phyloP scores from a whole-genome alignment of 1,140 invertebrate species.

The Chelonus insularis region DNA sequence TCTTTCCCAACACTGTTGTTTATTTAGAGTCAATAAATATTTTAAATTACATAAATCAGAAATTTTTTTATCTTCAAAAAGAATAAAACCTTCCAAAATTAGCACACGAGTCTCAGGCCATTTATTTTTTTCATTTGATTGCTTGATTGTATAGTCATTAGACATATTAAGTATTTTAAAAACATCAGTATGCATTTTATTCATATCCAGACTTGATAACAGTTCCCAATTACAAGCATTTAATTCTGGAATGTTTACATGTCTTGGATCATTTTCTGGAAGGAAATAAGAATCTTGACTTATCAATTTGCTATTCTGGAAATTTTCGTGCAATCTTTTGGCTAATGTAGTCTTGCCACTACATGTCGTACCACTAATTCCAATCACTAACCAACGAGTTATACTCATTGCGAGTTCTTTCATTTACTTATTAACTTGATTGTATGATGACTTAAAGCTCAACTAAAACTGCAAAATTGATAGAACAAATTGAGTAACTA shows the following conservation, averaged over 20 bases:
- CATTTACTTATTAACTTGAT: too few relatives aligned
- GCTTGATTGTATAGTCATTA: too few relatives aligned
- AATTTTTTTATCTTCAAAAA: slow-evolving; percentile 71
- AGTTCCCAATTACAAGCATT: slow-evolving; percentile 81
- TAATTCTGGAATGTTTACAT: slow-evolving; percentile 66
- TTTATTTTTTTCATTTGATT: slow-evolving; percentile 11
- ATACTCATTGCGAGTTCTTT: neutral
- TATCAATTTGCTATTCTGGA: slow-evolving; percentile 64
- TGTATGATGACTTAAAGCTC: too few relatives aligned
- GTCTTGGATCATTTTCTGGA: slow-evolving; percentile 67
- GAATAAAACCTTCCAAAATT: slow-evolving; percentile 76
- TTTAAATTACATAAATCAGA: slow-evolving; percentile 69
- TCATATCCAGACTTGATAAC: slow-evolving; percentile 74
- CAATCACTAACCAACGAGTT: slow-evolving; percentile 68
- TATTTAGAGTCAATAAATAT: slow-evolving; percentile 72
- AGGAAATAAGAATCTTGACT: slow-evolving; percentile 81
- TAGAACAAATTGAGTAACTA: too few relatives aligned
- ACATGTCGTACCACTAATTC: slow-evolving; percentile 76
- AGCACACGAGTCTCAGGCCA: slow-evolving; percentile 57
- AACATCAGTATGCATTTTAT: slow-evolving; percentile 68
- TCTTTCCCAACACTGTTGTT: slow-evolving; percentile 67
- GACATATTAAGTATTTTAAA: slow-evolving; percentile 37
- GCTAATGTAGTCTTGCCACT: slow-evolving; percentile 80
- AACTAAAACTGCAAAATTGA: too few relatives aligned
- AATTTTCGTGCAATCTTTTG: slow-evolving; percentile 60